Evolutionary conservation across 2,888 invertebrate genomes (phyloP).

Genomic region (Parnassius glacialis): DNA sequence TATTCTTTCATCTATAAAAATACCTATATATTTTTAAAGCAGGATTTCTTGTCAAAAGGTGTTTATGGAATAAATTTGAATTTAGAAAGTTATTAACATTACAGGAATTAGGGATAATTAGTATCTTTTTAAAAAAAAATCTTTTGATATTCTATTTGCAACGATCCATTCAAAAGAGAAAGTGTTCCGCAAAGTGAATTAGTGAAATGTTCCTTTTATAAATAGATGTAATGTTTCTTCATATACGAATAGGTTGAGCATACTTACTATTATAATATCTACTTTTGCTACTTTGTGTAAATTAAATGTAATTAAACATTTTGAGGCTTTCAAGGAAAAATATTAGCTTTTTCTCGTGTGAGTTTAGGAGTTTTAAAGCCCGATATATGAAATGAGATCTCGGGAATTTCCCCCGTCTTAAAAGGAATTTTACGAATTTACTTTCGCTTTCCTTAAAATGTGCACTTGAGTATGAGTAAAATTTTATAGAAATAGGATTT

Average conservation of each 20-base stretch:
- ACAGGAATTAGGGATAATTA: too few relatives aligned
- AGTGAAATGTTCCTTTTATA: too few relatives aligned
- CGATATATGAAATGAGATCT: conserved; percentile 47
- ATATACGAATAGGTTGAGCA: conserved; percentile 27
- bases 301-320: conserved; percentile 54
- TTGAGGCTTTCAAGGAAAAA: conserved; percentile 48
- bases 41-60: too few relatives aligned
- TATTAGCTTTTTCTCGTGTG: conserved; percentile 55
- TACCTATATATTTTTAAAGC: too few relatives aligned
- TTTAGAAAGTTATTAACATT: too few relatives aligned
- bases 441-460: conserved; percentile 33
- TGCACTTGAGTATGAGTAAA: conserved; percentile 9
- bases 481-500: too few relatives aligned
- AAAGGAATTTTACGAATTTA: conserved; percentile 40
- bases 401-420: conserved; percentile 39
- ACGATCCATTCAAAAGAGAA: too few relatives aligned
- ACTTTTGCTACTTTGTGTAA: conserved; percentile 37
- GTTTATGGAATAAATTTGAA: too few relatives aligned
- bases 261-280: conserved; percentile 32
- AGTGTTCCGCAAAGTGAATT: too few relatives aligned
- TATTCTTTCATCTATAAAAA: too few relatives aligned
- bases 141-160: too few relatives aligned
- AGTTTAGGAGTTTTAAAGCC: conserved; percentile 47
- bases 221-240: neutral
- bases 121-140: too few relatives aligned